Conservation (phyloP, 2,888 invertebrate genomes). For the Dicyrtomina minuta region DNA sequence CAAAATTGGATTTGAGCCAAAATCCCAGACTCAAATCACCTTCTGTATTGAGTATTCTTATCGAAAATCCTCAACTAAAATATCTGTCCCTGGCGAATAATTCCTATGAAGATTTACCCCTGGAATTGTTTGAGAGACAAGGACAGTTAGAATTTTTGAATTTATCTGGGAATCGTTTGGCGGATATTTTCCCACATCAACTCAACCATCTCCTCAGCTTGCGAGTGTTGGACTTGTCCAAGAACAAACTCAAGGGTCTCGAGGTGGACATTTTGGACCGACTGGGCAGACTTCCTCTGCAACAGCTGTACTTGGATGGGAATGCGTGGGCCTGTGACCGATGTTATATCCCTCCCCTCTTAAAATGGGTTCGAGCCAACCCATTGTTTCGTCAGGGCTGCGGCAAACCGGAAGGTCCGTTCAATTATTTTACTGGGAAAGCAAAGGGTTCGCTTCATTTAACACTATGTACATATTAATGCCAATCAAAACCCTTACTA, state of each 20-base stretch:
- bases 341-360: constrained; percentile 65
- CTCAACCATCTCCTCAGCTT: constrained; percentile 63
- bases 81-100: constrained; percentile 65
- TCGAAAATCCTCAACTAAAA: constrained; percentile 62
- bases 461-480: too few species aligned
- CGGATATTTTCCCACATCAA: constrained; percentile 62
- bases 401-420: constrained; percentile 18
- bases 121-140: constrained; percentile 64
- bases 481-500: too few species aligned
- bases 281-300: constrained; percentile 59
- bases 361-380: constrained; percentile 54
- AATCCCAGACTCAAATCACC: constrained; percentile 58
- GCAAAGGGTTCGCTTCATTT: too few species aligned
- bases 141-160: constrained; percentile 68
- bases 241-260: constrained; percentile 69
- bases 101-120: constrained; percentile 62
- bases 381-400: constrained; percentile 40
- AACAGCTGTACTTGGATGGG: constrained; percentile 59
- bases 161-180: constrained; percentile 71
- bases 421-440: too few species aligned
- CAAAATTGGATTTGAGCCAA: constrained; percentile 51
- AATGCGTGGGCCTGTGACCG: constrained; percentile 72
- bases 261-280: constrained; percentile 63
- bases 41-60: constrained; percentile 59
- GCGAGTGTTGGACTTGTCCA: constrained; percentile 70